These are phyloP conservation scores for Cryptocheilus praepositus DNA, from an alignment of 2,888 invertebrate genomes.

Conservation along the genomic window DNA sequence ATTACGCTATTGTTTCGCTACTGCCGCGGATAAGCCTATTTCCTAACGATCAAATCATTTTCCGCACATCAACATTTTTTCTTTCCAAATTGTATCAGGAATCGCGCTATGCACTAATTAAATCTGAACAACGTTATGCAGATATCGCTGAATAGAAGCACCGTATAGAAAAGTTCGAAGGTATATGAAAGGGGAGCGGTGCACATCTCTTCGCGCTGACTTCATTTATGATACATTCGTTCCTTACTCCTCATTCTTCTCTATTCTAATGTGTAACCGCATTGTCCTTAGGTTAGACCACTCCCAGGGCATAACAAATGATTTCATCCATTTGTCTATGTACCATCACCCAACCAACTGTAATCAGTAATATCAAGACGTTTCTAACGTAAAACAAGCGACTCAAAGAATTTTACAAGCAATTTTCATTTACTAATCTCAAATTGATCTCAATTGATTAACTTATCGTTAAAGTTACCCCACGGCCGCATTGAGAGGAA, in stretches of 20 bases:
- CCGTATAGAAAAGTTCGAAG: not conserved
- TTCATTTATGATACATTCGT: constrained; percentile 22
- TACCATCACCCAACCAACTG: constrained; percentile 13
- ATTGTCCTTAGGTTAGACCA: constrained; percentile 24
- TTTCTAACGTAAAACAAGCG: constrained; percentile 1
- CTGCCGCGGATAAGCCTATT: too few relatives aligned
- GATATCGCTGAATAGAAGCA: not conserved
- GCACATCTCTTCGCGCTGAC: constrained; percentile 12
- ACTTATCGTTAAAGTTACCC: too few relatives aligned
- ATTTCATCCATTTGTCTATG: constrained; percentile 13
- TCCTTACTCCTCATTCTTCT: constrained; percentile 3
- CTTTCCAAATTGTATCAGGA: too few relatives aligned
- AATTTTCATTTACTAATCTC: too few relatives aligned
- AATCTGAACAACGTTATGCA: too few relatives aligned
- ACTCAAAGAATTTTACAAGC: too few relatives aligned
- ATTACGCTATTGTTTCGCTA: constrained; percentile 3
- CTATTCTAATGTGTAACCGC: constrained; percentile 20
- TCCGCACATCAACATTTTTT: too few relatives aligned
- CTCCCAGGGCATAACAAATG: constrained; percentile 26
- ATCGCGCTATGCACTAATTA: too few relatives aligned
- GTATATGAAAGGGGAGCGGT: constrained; percentile 14
- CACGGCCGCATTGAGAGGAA: too few relatives aligned
- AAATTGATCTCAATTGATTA: too few relatives aligned
- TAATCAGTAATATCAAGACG: constrained; percentile 20
- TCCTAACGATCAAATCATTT: too few relatives aligned